phyloP scores from a whole-genome alignment of 1,140 invertebrate genomes.

The Eupristina koningsbergeri region DNA sequence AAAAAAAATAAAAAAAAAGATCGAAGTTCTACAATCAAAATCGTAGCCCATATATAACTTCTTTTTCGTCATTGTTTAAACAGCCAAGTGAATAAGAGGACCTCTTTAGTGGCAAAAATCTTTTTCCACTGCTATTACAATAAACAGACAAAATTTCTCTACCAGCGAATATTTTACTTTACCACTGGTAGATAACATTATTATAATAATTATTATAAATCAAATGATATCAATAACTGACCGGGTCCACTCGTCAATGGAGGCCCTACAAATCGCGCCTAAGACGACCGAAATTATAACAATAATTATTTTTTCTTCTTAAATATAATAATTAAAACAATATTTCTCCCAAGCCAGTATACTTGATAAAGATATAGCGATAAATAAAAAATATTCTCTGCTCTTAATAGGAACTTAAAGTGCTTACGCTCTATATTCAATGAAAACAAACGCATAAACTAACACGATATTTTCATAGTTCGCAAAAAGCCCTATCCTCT shows the following conservation, averaged over 20 bases:
- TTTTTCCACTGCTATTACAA: conserved; percentile 42
- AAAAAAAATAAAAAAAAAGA: conserved; percentile 56
- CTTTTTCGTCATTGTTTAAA: conserved; percentile 57
- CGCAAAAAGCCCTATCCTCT: conserved; percentile 39
- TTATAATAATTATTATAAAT: conserved; percentile 50
- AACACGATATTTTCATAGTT: conserved; percentile 33
- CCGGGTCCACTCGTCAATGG: conserved; percentile 44
- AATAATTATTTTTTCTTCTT: conserved; percentile 47
- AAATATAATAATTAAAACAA: conserved; percentile 52
- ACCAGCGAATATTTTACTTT: conserved; percentile 23
- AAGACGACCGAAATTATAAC: conserved; percentile 48
- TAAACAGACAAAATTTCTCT: conserved; percentile 44
- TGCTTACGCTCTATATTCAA: conserved; percentile 27
- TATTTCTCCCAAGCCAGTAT: conserved; percentile 46
- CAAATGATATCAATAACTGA: conserved; percentile 48
- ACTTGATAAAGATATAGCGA: conserved; percentile 52
- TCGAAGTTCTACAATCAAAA: conserved; percentile 59
- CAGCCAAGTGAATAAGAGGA: conserved; percentile 44
- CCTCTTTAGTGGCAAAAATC: conserved; percentile 31
- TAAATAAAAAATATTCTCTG: conserved; percentile 51
- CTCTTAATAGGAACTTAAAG: conserved; percentile 49
- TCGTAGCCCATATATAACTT: conserved; percentile 57
- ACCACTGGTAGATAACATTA: conserved; percentile 39
- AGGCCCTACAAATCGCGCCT: conserved; percentile 42
- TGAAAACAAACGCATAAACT: conserved; percentile 41